A percentile compares a stretch with the other conserved stretches of the same genome.
Evolutionary conservation across 1,140 invertebrate genomes (phyloP).

Genomic region (Ips nitidus): DNA sequence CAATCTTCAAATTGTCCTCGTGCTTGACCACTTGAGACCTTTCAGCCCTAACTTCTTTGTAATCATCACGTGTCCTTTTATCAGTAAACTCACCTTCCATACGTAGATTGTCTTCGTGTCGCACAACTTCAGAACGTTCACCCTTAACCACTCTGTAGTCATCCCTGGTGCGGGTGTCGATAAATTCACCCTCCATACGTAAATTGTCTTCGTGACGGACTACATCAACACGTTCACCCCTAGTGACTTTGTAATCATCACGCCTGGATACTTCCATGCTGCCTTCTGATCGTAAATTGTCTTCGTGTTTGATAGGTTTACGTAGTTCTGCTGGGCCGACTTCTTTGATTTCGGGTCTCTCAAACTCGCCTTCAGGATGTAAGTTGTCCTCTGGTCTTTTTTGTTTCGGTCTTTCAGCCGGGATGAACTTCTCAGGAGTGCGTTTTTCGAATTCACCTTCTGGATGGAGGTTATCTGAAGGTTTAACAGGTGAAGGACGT

Average conservation of each 20-base stretch:
- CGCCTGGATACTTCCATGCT: constrained; percentile 53
- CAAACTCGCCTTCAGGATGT: constrained; percentile 55
- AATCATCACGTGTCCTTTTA: constrained; percentile 48
- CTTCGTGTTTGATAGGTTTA: constrained; percentile 50
- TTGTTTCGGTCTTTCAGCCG: constrained; percentile 61
- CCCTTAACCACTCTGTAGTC: constrained; percentile 45
- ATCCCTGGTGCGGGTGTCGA: constrained; percentile 49
- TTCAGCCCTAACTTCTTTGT: constrained; percentile 48
- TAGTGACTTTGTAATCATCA: constrained; percentile 50
- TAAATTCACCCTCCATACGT: constrained; percentile 66
- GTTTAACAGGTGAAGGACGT: constrained; percentile 55
- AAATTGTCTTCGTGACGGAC: constrained; percentile 68
- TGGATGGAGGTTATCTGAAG: constrained; percentile 60
- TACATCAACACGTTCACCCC: constrained; percentile 62
- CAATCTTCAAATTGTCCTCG: constrained; percentile 60
- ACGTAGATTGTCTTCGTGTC: constrained; percentile 61
- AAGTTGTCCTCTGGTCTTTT: constrained; percentile 57
- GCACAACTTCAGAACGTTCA: constrained; percentile 62
- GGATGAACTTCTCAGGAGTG: constrained; percentile 53
- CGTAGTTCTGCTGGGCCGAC: constrained; percentile 55
- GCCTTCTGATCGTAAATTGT: constrained; percentile 57
- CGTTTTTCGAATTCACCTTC: constrained; percentile 51
- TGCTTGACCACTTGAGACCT: constrained; percentile 61
- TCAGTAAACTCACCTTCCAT: constrained; percentile 64
- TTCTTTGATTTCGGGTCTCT: constrained; percentile 49